Evolutionary conservation across 2,888 invertebrate genomes (phyloP), one percentile per base, ranked within the genome.

Genomic region (Cremastinae sp.): DNA sequence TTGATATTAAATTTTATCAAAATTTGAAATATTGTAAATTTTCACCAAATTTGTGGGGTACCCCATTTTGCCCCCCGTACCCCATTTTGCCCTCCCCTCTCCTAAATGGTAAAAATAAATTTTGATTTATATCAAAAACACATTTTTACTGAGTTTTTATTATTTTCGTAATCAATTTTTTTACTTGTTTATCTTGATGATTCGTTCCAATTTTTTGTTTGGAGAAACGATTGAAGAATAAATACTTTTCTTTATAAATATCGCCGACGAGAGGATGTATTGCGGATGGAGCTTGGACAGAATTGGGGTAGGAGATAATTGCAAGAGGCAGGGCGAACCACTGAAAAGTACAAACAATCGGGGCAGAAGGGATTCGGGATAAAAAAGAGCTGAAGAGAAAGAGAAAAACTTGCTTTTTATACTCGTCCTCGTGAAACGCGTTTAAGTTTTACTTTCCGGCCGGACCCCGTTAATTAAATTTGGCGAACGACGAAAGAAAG

Each of bases 251-350:
- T 9, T 8, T 41, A 9, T 2, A 41, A 41, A 41, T 41, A n/a
- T 2, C 41, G 41, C 4, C 2, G n/a, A n/a, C 41, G 2, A 8
- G 12, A 47, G 64, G 28, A 66, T 74, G 76, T 78, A 79, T 78
- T 79, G 76, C 76, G 78, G 78, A 78, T 79, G 78, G 78, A 78
- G 78, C 61, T 79, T 79, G 69, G 58, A 53, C 35, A 58, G 28
- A 68, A 41, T 39, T 43, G 37, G 43, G 37, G 62, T 71, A 75
- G 47, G 64, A 43, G 51, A 43, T 59, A 53, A 56, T 68, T 64
- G 66, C 56, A 55, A 12, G 37, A 74, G 55, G 61, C 49, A 16
- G 55, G 61, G 18, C 2, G 22, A 41, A 51, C 20, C 45, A 37
- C 53, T n/a, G 28, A 10, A 45, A 22, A 20, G 58, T 56, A 64